Percentiles rank a stretch among this genome's conserved stretches.
Conservation (phyloP, 2,797 vertebrate genomes). For the Platyrinchus mystaceus region DNA sequence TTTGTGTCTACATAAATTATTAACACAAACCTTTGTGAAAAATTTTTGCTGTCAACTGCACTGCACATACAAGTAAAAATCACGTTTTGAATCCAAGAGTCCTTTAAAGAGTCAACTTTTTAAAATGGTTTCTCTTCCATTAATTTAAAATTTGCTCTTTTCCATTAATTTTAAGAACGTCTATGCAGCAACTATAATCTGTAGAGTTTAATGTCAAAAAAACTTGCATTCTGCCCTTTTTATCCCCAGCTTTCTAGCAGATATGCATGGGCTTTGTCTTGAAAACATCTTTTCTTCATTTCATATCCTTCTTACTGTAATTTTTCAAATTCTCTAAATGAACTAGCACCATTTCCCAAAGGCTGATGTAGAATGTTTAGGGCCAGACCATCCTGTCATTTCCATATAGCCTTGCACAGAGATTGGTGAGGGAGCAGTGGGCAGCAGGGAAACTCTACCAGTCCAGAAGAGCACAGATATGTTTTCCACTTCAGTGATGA, state of each 20-base stretch:
- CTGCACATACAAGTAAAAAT: background rate
- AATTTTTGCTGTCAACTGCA: background rate
- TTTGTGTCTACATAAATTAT: background rate
- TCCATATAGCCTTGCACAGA: background rate
- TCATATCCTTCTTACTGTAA: background rate
- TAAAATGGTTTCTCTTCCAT: background rate
- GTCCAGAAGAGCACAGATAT: background rate
- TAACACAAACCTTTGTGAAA: background rate
- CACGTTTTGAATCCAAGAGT: background rate
- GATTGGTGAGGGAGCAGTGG: background rate
- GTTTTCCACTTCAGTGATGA: background rate
- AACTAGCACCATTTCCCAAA: background rate
- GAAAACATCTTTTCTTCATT: background rate
- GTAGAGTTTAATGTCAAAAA: background rate
- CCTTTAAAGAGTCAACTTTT: background rate
- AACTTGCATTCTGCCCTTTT: background rate
- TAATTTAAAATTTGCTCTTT: background rate
- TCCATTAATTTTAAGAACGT: background rate
- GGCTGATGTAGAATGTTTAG: background rate
- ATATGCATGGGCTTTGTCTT: background rate
- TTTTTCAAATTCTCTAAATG: background rate
- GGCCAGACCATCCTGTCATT: background rate
- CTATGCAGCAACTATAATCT: background rate
- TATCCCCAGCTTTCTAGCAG: background rate
- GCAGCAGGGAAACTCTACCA: background rate